Evolutionary conservation across 1,140 invertebrate genomes (phyloP), one percentile per base, ranked within the genome.

Genomic region (Camponotus pennsylvanicus): DNA sequence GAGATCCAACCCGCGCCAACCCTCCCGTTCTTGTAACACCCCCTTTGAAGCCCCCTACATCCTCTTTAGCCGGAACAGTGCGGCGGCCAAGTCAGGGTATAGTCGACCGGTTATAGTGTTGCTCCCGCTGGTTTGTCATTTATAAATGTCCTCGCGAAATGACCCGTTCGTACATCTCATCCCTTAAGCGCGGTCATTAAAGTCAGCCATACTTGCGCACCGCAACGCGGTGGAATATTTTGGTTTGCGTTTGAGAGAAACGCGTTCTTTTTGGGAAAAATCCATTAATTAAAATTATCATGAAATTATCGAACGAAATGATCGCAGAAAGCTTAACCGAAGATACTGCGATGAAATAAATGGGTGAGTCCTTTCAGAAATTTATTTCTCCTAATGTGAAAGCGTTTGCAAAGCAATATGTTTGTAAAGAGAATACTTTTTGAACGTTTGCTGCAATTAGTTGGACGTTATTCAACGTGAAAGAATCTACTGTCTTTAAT

Each of bases 121-220:
- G 90, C 91, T 89, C 87, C 88, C 91, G 85, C 89, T 91, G 90
- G 90, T 94, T 92, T 92, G 94, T 95, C 94, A 95, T 95, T 95
- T 95, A 95, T 95, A 94, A 94, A 94, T 93, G 94, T 94, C 94
- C 91, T 87, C 91, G 91, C 91, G 93, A 94, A 95, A 95, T 94
- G 93, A 94, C 94, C 93, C 94, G 92, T 94, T 93, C 92, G 94
- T 95, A 93, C 92, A 92, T 93, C 92, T 94, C 93, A 93, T 93
- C 93, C 94, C 92, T 93, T 94, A 94, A 95, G 92, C 94, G 90
- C 92, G 90, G 90, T 93, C 93, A 95, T 95, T 94, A 95, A 94
- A 94, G 92, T 94, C 93, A 92, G 92, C 92, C 92, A 66, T 86
- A 83, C 59, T 82, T 86, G 77, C 40, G 63, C 4, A 18, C 76